Evolutionary conservation across 2,888 invertebrate genomes (phyloP).

Genomic region (Chloromyia formosa): DNA sequence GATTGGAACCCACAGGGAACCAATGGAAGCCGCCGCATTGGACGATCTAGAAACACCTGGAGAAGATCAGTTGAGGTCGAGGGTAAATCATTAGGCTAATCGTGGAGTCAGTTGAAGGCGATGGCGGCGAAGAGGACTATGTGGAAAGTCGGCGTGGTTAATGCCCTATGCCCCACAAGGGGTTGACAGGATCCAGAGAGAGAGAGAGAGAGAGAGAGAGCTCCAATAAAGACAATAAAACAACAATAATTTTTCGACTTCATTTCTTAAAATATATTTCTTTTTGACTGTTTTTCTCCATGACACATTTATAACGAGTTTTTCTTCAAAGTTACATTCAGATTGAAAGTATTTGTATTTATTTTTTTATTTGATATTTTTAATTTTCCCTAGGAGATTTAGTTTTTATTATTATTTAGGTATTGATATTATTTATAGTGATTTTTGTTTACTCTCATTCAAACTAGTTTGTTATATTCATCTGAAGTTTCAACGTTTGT

Average conservation of each 20-base stretch:
- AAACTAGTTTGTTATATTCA: not conserved
- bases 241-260: constrained; percentile 10
- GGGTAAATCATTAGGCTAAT: too few species aligned
- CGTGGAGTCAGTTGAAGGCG: too few species aligned
- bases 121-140: too few species aligned
- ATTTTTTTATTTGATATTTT: constrained; percentile 4
- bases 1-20: too few species aligned
- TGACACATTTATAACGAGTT: constrained; percentile 41
- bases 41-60: too few species aligned
- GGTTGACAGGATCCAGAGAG: too few species aligned
- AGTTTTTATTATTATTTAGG: not conserved
- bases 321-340: constrained; percentile 41
- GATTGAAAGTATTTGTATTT: constrained; percentile 32
- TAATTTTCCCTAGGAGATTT: constrained; percentile 19
- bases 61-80: too few species aligned
- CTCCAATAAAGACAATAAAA: too few species aligned
- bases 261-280: constrained; percentile 41
- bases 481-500: constrained; percentile 17
- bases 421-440: not conserved
- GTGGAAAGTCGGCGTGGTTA: too few species aligned
- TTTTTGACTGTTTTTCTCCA: constrained; percentile 4
- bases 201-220: too few species aligned
- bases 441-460: not conserved
- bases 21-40: too few species aligned
- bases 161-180: too few species aligned